A percentile compares a stretch with the other conserved stretches of the same genome.
phyloP scores from a whole-genome alignment of 2,888 invertebrate genomes.

The Lasioglossum malachurum region DNA sequence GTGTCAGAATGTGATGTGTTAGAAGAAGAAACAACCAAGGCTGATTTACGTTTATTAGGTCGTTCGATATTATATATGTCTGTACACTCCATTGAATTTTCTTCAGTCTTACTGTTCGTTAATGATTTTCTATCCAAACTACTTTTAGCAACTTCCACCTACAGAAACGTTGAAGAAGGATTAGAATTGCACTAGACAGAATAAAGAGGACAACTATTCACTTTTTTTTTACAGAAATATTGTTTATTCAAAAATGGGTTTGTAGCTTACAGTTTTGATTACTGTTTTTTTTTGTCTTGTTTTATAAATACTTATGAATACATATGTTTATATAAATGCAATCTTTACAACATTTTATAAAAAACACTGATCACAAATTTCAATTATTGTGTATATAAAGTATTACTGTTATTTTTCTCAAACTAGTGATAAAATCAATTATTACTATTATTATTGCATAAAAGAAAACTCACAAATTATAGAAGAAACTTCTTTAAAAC shows the following conservation, averaged over 20 bases:
- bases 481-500: slow-evolving; percentile 24
- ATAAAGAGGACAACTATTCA: slow-evolving; percentile 68
- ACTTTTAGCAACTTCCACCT: slow-evolving; percentile 74
- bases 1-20: slow-evolving; percentile 46
- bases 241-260: slow-evolving; percentile 77
- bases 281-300: slow-evolving; percentile 36
- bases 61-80: slow-evolving; percentile 55
- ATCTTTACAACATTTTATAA: slow-evolving; percentile 46
- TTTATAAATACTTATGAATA: slow-evolving; percentile 61
- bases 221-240: slow-evolving; percentile 75
- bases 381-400: slow-evolving; percentile 36
- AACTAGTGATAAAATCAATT: slow-evolving; percentile 20
- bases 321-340: slow-evolving; percentile 57
- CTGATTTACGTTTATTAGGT: slow-evolving; percentile 71
- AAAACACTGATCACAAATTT: slow-evolving; percentile 49
- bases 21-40: slow-evolving; percentile 35
- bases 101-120: slow-evolving; percentile 52
- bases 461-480: slow-evolving; percentile 19
- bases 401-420: slow-evolving; percentile 20
- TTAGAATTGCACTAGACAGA: slow-evolving; percentile 72
- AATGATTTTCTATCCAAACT: slow-evolving; percentile 69
- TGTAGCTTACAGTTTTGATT: slow-evolving; percentile 66
- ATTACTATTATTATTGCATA: neutral
- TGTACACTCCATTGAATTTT: slow-evolving; percentile 45
- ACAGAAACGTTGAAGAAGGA: slow-evolving; percentile 73